Evolutionary conservation across 2,888 invertebrate genomes (phyloP).

Genomic region (Arrhopalites spinosus): DNA sequence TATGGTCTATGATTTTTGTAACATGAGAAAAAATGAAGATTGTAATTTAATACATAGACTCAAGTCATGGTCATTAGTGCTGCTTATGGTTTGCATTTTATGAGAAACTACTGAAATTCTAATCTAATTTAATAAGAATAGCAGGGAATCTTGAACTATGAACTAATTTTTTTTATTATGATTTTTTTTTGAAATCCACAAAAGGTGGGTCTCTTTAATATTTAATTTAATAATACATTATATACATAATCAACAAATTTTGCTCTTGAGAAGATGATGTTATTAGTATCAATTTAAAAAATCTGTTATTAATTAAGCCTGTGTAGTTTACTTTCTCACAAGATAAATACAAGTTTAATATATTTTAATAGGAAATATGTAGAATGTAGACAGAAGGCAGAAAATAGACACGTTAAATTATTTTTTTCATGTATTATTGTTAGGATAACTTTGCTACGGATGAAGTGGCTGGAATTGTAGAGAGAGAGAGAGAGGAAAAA

Average conservation of each 20-base stretch:
- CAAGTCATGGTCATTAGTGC: background rate
- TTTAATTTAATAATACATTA: background rate
- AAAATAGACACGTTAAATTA: background rate
- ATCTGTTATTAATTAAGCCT: too few relatives aligned
- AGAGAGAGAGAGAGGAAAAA: too few relatives aligned
- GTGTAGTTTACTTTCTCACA: too few relatives aligned
- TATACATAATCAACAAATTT: background rate
- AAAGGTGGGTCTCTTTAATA: background rate
- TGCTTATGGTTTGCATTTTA: background rate
- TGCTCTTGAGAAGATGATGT: background rate
- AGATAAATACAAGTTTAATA: too few relatives aligned
- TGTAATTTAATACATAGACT: background rate
- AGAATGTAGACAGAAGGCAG: background rate
- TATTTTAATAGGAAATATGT: too few relatives aligned
- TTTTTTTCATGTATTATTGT: too few relatives aligned
- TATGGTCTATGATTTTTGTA: background rate
- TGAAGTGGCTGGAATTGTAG: too few relatives aligned
- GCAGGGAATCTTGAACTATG: too few relatives aligned
- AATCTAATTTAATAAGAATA: background rate
- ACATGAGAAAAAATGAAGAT: too few relatives aligned
- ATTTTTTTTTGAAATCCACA: background rate
- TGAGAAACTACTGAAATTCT: background rate
- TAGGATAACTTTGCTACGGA: too few relatives aligned
- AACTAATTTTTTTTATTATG: too few relatives aligned
- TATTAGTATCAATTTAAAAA: background rate